phyloP scores from a whole-genome alignment of 2,113 vertebrate species.

The Mus pahari region DNA sequence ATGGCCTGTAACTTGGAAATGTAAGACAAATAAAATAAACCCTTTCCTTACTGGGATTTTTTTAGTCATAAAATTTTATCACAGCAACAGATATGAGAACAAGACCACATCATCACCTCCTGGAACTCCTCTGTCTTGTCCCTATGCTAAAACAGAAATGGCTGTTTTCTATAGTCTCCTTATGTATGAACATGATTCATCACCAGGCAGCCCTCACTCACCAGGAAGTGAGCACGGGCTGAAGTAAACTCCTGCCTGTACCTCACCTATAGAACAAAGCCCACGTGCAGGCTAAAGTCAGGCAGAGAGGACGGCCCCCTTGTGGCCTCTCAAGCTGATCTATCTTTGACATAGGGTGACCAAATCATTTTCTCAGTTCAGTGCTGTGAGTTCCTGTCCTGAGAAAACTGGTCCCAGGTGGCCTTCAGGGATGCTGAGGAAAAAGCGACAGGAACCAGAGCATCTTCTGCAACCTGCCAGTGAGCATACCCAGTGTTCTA shows the following conservation, averaged over 20 bases:
- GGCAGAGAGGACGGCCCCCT: neutral
- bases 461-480: neutral
- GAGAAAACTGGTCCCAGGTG: neutral
- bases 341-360: neutral
- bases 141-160: neutral
- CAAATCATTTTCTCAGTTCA: neutral
- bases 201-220: neutral
- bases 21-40: neutral
- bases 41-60: neutral
- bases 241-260: neutral
- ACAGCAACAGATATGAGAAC: neutral
- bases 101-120: neutral
- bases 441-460: neutral
- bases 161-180: neutral
- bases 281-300: neutral
- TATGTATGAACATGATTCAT: neutral
- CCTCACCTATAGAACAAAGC: neutral
- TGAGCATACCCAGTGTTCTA: neutral
- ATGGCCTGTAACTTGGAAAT: neutral
- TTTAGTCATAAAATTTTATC: neutral
- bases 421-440: neutral
- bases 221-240: neutral
- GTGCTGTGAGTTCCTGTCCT: neutral
- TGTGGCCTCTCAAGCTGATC: neutral
- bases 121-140: neutral